phyloP scores from a whole-genome alignment of 1,140 invertebrate genomes.

The Caerostris darwini region DNA sequence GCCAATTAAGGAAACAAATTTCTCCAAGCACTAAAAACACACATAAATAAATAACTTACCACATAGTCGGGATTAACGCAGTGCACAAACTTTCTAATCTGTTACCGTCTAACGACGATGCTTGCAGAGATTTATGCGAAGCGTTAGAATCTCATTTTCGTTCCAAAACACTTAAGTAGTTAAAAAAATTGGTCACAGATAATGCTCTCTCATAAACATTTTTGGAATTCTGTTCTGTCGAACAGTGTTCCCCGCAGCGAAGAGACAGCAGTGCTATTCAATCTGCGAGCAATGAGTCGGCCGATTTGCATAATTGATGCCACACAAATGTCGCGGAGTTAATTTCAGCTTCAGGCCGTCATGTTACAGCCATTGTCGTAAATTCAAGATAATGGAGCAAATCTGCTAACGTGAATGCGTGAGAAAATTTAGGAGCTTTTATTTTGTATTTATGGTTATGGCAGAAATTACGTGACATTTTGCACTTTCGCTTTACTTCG shows the following conservation, averaged over 20 bases:
- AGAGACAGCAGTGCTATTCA: neutral
- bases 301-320: slow-evolving; percentile 32
- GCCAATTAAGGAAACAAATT: too few species aligned
- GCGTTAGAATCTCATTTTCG: neutral
- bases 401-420: neutral
- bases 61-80: too few species aligned
- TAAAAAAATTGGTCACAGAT: neutral
- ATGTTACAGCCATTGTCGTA: neutral
- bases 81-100: too few species aligned
- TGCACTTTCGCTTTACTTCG: neutral
- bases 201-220: neutral
- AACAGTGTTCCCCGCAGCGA: neutral
- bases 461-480: neutral
- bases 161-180: neutral
- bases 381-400: neutral
- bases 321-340: slow-evolving; percentile 8
- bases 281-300: neutral
- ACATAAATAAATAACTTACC: too few species aligned
- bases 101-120: too few species aligned
- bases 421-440: neutral
- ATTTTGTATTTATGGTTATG: neutral
- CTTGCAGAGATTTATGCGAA: neutral
- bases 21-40: too few species aligned
- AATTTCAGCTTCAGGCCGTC: neutral
- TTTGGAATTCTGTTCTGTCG: too few species aligned